Base-by-base conservation (phyloP, 2,113 vertebrate genomes). In the Rallus limicola region DNA sequence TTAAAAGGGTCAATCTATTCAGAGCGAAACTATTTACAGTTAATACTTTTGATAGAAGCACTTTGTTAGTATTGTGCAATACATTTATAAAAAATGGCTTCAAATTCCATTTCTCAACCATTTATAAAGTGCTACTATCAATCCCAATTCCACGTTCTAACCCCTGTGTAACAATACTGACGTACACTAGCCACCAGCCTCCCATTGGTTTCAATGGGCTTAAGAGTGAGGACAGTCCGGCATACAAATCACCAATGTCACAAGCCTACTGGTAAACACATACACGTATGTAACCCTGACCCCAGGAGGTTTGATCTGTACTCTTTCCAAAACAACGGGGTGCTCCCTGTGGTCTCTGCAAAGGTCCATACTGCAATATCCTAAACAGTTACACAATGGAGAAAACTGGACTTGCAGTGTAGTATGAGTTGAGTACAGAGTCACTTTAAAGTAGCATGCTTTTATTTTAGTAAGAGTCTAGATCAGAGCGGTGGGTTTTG, bases 401-500 rank as follows among this genome's bases (percentile, higher is more conserved):
- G 69, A 96, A 94, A 77, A 88, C 88, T 88, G 97, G 98, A 92
- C 59, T 65, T 95, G 98, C 97, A 95, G 97, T 65, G 97, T 82
- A 93, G 96, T 26, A 95, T 90, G 97, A 96, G 94, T 31, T n/a
- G 96, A 95, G 97, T 46, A 91, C 96, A 95, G 93, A 52, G 81
- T 97, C 97, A 77, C 93, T 71, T 78, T 10, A 81, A 88, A 95
- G 95, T 52, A 97, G 97, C 98, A 98, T 98, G 98, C 98, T 86
- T 94, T 96, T 55, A 83, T 94, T 70, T 87, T 60, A 62, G 33
- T 67, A 23, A 44, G 76, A 86, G 67, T 52, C 86, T 33, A 19
- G 31, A 55, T 98, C 99, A 99, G 96, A 99, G 98, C 19, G 98
- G 97, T 13, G 98, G 98, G 95, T 99, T 99, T 88, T 98, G 99